phyloP scores from a whole-genome alignment of 2,113 vertebrate genomes.

The Lathamus discolor region DNA sequence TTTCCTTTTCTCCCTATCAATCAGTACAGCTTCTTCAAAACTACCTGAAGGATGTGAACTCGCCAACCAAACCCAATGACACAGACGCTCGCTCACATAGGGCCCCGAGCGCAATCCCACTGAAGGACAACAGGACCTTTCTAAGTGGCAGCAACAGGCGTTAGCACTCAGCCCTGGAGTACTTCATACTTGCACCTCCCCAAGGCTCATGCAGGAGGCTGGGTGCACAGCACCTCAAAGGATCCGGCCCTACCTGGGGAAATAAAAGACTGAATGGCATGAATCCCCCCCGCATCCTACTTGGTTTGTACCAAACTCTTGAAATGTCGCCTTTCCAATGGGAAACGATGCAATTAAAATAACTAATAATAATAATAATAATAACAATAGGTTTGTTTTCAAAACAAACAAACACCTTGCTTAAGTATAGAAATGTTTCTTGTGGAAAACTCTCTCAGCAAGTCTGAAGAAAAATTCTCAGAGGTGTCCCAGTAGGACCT shows the following conservation, averaged over 20 bases:
- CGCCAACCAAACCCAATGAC: not conserved
- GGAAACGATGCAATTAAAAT: conserved; percentile 66
- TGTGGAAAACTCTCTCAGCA: conserved; percentile 75
- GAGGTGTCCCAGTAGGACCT: conserved; percentile 74
- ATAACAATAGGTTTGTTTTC: conserved; percentile 65
- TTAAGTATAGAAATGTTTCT: conserved; percentile 71
- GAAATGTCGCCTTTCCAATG: conserved; percentile 69
- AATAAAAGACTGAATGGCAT: conserved; percentile 40
- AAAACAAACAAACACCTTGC: conserved; percentile 69
- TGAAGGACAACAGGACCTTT: not conserved
- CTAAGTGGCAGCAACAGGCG: not conserved
- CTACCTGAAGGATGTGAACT: conserved; percentile 53
- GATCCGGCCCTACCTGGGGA: conserved; percentile 55
- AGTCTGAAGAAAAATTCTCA: conserved; percentile 77
- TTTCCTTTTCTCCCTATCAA: conserved; percentile 44
- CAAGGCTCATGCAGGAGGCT: not conserved
- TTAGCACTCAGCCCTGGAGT: not conserved
- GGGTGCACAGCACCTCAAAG: conserved; percentile 59
- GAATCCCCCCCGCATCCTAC: not conserved
- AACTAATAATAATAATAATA: conserved; percentile 70
- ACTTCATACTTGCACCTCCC: not conserved
- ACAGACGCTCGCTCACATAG: not conserved
- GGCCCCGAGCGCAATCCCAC: not conserved
- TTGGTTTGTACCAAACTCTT: conserved; percentile 76
- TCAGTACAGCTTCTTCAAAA: conserved; percentile 40